Conservation (phyloP, 1,140 invertebrate species). For the Triops longicaudatus region DNA sequence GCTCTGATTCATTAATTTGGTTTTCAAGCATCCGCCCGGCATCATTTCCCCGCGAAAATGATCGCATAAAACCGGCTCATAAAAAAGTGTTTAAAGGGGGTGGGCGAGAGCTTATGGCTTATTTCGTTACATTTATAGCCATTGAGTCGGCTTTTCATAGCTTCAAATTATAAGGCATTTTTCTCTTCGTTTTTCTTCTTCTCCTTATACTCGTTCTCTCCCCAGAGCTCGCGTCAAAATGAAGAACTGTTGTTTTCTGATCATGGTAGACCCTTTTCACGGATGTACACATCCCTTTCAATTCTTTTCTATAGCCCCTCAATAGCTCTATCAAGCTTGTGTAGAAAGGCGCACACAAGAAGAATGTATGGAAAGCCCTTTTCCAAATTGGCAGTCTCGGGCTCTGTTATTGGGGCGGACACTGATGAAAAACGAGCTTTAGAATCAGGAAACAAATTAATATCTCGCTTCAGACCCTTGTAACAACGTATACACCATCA, state of each 20-base stretch:
- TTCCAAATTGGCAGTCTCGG: conserved; percentile 6
- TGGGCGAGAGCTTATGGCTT: not conserved
- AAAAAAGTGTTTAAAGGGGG: not conserved
- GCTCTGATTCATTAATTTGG: no score
- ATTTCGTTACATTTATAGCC: not conserved
- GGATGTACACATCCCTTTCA: conserved; percentile 1
- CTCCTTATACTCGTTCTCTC: no score
- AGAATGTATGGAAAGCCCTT: not conserved
- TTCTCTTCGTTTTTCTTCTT: no score
- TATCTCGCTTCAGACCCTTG: not conserved
- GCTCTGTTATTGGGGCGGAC: conserved; percentile 8
- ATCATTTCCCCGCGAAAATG: no score
- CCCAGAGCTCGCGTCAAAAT: conserved; percentile 1
- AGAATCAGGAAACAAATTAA: not conserved
- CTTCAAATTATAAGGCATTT: not conserved
- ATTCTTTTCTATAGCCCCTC: not conserved
- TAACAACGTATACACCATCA: not conserved
- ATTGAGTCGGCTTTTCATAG: not conserved
- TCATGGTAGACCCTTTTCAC: not conserved
- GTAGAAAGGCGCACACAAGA: not conserved
- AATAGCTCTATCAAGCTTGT: not conserved
- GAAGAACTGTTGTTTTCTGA: conserved; percentile 13
- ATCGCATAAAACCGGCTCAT: not conserved
- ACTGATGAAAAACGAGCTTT: conserved; percentile 12
- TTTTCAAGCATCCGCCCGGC: no score